phyloP scores from a whole-genome alignment of 2,888 invertebrate species.

The Lycia hirtaria region DNA sequence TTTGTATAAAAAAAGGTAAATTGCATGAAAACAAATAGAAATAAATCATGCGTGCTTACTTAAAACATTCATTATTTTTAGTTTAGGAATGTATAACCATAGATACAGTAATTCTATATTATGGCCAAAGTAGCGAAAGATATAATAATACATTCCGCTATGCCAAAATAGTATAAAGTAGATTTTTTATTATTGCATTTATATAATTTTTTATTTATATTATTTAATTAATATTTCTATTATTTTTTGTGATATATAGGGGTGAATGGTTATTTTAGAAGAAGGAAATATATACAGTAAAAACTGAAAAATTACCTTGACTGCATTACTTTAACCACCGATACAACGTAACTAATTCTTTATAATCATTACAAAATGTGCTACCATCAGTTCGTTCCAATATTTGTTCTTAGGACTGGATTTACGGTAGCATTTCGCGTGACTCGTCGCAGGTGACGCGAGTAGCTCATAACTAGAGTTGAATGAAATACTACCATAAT shows the following conservation, averaged over 20 bases:
- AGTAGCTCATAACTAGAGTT: too few relatives aligned
- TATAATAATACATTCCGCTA: conserved; percentile 75
- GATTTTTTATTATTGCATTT: conserved; percentile 61
- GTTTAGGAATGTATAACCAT: neutral
- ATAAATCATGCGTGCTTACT: neutral
- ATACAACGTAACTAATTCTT: neutral
- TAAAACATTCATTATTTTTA: neutral
- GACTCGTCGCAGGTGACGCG: too few relatives aligned
- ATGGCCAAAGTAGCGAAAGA: conserved; percentile 66
- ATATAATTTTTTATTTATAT: conserved; percentile 55
- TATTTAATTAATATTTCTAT: conserved; percentile 10
- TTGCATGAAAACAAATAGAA: neutral
- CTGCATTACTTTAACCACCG: conserved; percentile 1
- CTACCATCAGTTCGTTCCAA: too few relatives aligned
- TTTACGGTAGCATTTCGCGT: too few relatives aligned
- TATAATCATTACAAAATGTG: neutral
- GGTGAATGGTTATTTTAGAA: neutral
- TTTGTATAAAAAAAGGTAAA: neutral
- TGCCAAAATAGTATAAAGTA: conserved; percentile 74
- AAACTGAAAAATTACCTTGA: neutral
- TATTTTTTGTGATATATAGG: conserved; percentile 11
- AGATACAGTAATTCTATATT: neutral
- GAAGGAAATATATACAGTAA: neutral
- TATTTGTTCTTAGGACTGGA: too few relatives aligned
- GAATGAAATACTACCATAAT: too few relatives aligned